These are phyloP conservation scores for Halichondria panicea DNA, from an alignment of 37 sponge, comb jelly and placozoan species.

Conservation along the genomic window DNA sequence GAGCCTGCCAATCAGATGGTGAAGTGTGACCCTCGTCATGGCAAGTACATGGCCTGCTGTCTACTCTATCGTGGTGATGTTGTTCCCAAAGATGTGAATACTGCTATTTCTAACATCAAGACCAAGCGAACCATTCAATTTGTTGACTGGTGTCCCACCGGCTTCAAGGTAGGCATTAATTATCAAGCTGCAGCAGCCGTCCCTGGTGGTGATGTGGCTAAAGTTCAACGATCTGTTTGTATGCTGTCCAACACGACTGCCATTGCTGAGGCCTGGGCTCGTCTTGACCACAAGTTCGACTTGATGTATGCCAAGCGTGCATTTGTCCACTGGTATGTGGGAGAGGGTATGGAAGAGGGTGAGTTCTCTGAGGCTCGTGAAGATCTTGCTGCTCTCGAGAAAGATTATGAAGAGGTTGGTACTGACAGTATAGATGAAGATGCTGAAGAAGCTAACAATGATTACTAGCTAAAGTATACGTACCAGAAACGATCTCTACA, in stretches of 20 bases:
- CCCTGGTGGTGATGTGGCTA: conserved; percentile 95
- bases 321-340: conserved; percentile 98
- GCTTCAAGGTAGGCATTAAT: conserved; percentile 98
- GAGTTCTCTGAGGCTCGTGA: conserved; percentile 97
- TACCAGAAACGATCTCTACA: too few species aligned
- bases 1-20: conserved; percentile 99
- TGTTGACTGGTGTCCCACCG: conserved; percentile 98
- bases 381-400: conserved; percentile 92
- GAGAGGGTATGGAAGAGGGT: conserved; percentile 99
- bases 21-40: conserved; percentile 97
- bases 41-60: conserved; percentile 99
- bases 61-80: conserved; percentile 95
- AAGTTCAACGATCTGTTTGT: conserved; percentile 89
- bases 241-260: conserved; percentile 98
- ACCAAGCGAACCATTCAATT: conserved; percentile 95
- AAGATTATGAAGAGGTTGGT: conserved; percentile 92
- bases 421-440: conserved; percentile 57
- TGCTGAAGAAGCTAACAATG: conserved; percentile 62
- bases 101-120: conserved; percentile 95
- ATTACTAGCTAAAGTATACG: too few species aligned
- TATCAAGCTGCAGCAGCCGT: conserved; percentile 91
- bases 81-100: conserved; percentile 95
- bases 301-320: conserved; percentile 99
- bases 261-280: conserved; percentile 98
- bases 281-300: conserved; percentile 97